Percentiles rank a stretch among this genome's conserved stretches.
These are phyloP conservation scores for Sinocyclocheilus grahami DNA, from an alignment of 2,113 vertebrate species.

Conservation along the genomic window DNA sequence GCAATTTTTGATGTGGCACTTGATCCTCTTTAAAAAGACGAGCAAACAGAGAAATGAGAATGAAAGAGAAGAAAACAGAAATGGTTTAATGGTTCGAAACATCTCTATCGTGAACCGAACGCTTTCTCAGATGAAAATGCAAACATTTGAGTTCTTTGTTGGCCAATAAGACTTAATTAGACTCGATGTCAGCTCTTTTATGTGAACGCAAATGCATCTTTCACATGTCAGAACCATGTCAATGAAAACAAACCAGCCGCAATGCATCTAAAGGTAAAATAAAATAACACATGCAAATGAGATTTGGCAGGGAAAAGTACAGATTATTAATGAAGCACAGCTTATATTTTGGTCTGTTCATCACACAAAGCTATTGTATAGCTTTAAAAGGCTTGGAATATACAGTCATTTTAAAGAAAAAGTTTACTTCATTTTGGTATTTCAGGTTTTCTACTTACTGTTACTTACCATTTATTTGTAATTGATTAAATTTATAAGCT, in stretches of 20 bases:
- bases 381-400: background rate
- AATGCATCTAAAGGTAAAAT: background rate
- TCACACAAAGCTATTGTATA: background rate
- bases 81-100: background rate
- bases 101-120: background rate
- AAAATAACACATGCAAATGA: background rate
- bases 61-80: background rate
- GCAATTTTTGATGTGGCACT: background rate
- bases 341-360: background rate
- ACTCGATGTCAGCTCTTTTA: background rate
- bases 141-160: constrained; percentile 43
- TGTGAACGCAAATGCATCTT: background rate
- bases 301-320: background rate
- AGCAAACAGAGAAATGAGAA: background rate
- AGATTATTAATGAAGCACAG: background rate
- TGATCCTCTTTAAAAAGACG: background rate
- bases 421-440: no score
- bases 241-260: background rate
- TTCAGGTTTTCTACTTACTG: no score
- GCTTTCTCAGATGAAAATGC: background rate
- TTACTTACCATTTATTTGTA: no score
- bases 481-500: no score
- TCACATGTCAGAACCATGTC: background rate
- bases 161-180: constrained; percentile 23
- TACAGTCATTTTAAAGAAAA: no score